phyloP scores from a whole-genome alignment of 2,113 vertebrate species.

The Furnarius figulus region DNA sequence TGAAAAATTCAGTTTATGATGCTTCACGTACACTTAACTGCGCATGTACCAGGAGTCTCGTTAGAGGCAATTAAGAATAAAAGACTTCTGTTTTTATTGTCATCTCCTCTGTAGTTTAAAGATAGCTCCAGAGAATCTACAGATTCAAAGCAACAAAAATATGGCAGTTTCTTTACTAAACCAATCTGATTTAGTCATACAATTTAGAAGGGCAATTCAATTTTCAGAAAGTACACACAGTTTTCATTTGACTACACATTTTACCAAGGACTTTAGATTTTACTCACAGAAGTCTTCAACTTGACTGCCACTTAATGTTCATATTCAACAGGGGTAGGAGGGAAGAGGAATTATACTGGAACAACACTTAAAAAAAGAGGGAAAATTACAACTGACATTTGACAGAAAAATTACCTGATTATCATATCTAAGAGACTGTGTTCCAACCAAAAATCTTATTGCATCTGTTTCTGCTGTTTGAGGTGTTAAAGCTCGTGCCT shows the following conservation, averaged over 20 bases:
- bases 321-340: background rate
- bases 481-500: constrained; percentile 95
- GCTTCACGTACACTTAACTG: background rate
- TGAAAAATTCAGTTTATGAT: background rate
- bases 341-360: background rate
- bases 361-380: background rate
- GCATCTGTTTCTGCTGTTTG: constrained; percentile 96
- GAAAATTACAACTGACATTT: background rate
- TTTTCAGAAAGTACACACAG: background rate
- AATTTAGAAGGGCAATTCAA: background rate
- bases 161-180: background rate
- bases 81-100: background rate
- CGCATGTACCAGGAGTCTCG: background rate
- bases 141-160: background rate
- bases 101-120: background rate
- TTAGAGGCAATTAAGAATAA: background rate
- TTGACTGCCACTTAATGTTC: background rate
- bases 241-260: background rate
- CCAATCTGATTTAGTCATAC: background rate
- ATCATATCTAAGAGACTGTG: constrained; percentile 96
- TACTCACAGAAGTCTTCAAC: background rate
- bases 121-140: background rate
- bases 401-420: constrained; percentile 88
- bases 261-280: background rate
- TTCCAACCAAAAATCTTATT: constrained; percentile 96